phyloP scores from a whole-genome alignment of 2,888 invertebrate species.

The Apodemia zela region DNA sequence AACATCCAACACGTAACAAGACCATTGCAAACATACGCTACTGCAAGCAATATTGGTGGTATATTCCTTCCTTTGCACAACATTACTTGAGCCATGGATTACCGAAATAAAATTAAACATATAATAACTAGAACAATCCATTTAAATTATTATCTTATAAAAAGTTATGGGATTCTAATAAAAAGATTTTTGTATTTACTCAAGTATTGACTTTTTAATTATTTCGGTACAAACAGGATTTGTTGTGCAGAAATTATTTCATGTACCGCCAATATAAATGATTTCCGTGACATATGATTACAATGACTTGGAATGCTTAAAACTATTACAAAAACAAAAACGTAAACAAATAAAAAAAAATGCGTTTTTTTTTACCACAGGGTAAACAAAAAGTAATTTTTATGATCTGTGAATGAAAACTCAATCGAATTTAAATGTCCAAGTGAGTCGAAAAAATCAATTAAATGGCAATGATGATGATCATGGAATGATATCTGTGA shows the following conservation, averaged over 20 bases:
- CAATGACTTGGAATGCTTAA: slow-evolving; percentile 57
- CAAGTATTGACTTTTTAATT: not conserved
- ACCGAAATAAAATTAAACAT: slow-evolving; percentile 2
- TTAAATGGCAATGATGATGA: slow-evolving; percentile 40
- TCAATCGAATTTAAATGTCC: slow-evolving; percentile 13
- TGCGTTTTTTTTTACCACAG: slow-evolving; percentile 39
- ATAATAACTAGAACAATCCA: not conserved
- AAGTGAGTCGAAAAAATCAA: slow-evolving; percentile 19
- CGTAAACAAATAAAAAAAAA: slow-evolving; percentile 64
- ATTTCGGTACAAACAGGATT: slow-evolving; percentile 8
- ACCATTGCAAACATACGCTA: slow-evolving; percentile 36
- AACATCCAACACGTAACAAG: slow-evolving; percentile 71
- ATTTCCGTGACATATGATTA: slow-evolving; percentile 50
- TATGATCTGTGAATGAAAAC: slow-evolving; percentile 32
- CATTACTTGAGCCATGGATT: not conserved
- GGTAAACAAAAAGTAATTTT: slow-evolving; percentile 53
- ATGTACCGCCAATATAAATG: slow-evolving; percentile 16
- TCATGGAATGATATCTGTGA: slow-evolving; percentile 12
- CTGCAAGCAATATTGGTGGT: slow-evolving; percentile 17
- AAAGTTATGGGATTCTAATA: too few relatives aligned
- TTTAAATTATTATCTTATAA: too few relatives aligned
- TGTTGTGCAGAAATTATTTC: not conserved
- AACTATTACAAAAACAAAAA: slow-evolving; percentile 61
- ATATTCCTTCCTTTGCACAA: not conserved
- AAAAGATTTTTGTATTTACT: not conserved